These are phyloP conservation scores for Griposia aprilina DNA, from an alignment of 2,888 invertebrate species.

Conservation along the genomic window DNA sequence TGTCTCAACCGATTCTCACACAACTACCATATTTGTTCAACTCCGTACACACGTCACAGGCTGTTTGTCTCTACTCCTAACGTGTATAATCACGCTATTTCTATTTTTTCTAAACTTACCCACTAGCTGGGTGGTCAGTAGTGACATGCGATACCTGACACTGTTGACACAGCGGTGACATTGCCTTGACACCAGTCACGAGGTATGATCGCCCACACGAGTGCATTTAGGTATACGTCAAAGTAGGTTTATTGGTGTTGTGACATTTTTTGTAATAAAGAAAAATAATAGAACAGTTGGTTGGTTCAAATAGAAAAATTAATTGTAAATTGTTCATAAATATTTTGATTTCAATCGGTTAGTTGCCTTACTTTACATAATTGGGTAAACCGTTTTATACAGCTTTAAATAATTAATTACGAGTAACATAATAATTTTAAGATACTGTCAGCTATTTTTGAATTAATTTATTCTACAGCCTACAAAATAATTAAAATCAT, in stretches of 20 bases:
- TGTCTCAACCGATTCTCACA: slow-evolving; percentile 45
- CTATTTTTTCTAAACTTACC: slow-evolving; percentile 46
- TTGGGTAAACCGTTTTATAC: neutral
- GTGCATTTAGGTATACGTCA: slow-evolving; percentile 33
- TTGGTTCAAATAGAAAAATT: neutral
- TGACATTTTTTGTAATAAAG: neutral
- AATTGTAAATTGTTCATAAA: neutral
- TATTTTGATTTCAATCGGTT: slow-evolving; percentile 2
- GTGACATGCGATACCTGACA: slow-evolving; percentile 72
- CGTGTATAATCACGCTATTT: slow-evolving; percentile 29
- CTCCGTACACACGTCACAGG: slow-evolving; percentile 31
- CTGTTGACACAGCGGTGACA: slow-evolving; percentile 72
- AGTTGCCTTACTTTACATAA: neutral
- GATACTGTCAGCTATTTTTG: neutral
- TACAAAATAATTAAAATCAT: slow-evolving; percentile 10
- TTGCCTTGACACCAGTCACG: slow-evolving; percentile 71
- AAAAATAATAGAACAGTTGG: accelerated
- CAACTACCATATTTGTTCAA: slow-evolving; percentile 33
- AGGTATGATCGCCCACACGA: slow-evolving; percentile 64
- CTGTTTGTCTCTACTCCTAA: slow-evolving; percentile 44
- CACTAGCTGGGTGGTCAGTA: slow-evolving; percentile 73
- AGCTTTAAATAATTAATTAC: neutral
- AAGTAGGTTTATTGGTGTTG: slow-evolving; percentile 11
- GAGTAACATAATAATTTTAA: neutral
- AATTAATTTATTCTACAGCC: slow-evolving; percentile 3